Conservation (phyloP, 2,888 invertebrate genomes). For the Achlya flavicornis region DNA sequence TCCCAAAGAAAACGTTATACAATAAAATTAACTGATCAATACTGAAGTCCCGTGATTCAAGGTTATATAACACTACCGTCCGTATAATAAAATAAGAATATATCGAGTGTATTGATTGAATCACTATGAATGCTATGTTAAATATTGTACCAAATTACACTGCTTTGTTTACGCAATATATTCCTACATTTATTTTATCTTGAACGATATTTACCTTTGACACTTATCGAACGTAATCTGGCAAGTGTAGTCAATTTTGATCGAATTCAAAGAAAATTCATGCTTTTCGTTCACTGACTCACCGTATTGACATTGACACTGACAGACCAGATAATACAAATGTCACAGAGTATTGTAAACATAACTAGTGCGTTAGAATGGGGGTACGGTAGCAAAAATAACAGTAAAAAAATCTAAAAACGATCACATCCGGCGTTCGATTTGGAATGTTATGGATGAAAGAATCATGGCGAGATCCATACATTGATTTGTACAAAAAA, state of each 20-base stretch:
- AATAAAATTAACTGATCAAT: slow-evolving; percentile 65
- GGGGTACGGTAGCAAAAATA: too few relatives aligned
- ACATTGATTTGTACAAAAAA: too few relatives aligned
- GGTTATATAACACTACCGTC: slow-evolving; percentile 81
- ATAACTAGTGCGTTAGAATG: too few relatives aligned
- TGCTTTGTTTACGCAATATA: slow-evolving; percentile 26
- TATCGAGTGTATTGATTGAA: slow-evolving; percentile 36
- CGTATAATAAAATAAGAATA: slow-evolving; percentile 53
- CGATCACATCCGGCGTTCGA: too few relatives aligned
- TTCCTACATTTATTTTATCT: slow-evolving; percentile 40
- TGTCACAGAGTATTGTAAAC: too few relatives aligned
- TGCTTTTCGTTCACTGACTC: slow-evolving; percentile 50
- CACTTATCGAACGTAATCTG: slow-evolving; percentile 68
- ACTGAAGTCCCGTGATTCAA: slow-evolving; percentile 81
- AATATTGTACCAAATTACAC: slow-evolving; percentile 27
- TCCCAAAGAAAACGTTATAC: slow-evolving; percentile 24
- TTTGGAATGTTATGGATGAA: too few relatives aligned
- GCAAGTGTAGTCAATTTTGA: slow-evolving; percentile 71
- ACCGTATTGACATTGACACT: slow-evolving; percentile 9
- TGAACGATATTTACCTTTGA: slow-evolving; percentile 71
- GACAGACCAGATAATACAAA: background rate
- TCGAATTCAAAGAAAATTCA: slow-evolving; percentile 66
- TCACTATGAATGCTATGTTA: slow-evolving; percentile 29
- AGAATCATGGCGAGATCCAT: too few relatives aligned
- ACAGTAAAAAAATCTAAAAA: too few relatives aligned